Evolutionary conservation across 2,888 invertebrate species (phyloP), one percentile per base, ranked within the genome.

Genomic region (Polydrusus pterygomalis): DNA sequence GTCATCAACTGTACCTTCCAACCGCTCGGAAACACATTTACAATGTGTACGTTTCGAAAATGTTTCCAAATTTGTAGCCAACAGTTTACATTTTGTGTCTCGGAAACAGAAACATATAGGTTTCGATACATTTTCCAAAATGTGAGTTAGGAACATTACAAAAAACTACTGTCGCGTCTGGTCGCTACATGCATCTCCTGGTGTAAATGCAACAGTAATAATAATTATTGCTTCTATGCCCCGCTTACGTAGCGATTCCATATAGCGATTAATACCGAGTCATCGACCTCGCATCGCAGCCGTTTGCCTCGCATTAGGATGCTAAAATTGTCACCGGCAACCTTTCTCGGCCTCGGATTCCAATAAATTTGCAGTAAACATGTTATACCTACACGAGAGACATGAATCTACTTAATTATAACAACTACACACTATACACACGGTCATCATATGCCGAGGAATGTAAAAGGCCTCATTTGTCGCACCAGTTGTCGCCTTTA

Each of bases 301-400:
- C 51, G 51, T 30, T 70, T 64, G 64, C 45, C 65, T 67, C 18
- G 47, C 75, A 76, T 72, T 72, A 72, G 51, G 76, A 76, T 76
- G 69, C 77, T 77, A 74, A 77, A 77, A 77, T 81, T 83, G 83
- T 83, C 84, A 81, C 80, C 81, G 81, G 76, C 79, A 79, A 80
- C 79, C 81, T 80, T 80, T 67, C 81, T 67, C 80, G 78, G 80
- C 81, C 81, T 80, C 81, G 79, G 78, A 81, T 79, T 79, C 80
- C 84, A 85, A 85, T 86, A 86, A 86, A 86, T 87, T 86, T 85
- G 85, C 86, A 83, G 83, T 84, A 84, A 85, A 85, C 86, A 85
- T 84, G 85, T 86, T 84, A 84, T 84, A 84, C 83, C 83, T 85
- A 86, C 85, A 85, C 82, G 85, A 83, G 81, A 82, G 83, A 86